phyloP scores from a whole-genome alignment of 2,113 vertebrate genomes.

The Ictidomys tridecemlineatus region DNA sequence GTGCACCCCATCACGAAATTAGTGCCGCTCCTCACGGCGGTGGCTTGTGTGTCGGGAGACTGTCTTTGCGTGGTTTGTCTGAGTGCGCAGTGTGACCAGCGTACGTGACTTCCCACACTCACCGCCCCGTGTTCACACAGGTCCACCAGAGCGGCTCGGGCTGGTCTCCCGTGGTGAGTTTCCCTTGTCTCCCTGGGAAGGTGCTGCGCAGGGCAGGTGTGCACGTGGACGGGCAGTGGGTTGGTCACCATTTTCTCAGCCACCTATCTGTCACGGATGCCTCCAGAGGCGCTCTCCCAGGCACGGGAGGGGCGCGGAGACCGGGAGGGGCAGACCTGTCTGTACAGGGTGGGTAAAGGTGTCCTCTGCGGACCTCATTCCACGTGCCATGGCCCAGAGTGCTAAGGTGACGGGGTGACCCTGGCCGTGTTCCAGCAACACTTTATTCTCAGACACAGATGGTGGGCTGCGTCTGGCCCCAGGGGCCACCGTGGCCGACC shows the following conservation, averaged over 20 bases:
- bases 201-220: background rate
- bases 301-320: background rate
- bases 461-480: background rate
- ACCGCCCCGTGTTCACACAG: constrained; percentile 81
- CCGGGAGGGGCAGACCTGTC: background rate
- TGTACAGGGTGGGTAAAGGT: background rate
- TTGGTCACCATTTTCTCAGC: background rate
- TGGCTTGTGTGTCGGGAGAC: background rate
- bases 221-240: accelerated
- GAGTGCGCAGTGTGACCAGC: background rate
- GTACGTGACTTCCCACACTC: background rate
- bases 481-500: background rate
- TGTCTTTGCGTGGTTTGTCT: accelerated
- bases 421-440: background rate
- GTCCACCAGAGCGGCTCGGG: constrained; percentile 99
- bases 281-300: background rate
- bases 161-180: constrained; percentile 99
- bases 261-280: background rate
- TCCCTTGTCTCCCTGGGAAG: background rate
- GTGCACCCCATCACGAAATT: no score
- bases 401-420: background rate
- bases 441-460: background rate
- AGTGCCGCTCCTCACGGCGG: background rate
- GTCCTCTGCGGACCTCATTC: background rate
- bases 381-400: no score